phyloP scores from a whole-genome alignment of 2,888 invertebrate genomes.

The Salpingus planirostris region DNA sequence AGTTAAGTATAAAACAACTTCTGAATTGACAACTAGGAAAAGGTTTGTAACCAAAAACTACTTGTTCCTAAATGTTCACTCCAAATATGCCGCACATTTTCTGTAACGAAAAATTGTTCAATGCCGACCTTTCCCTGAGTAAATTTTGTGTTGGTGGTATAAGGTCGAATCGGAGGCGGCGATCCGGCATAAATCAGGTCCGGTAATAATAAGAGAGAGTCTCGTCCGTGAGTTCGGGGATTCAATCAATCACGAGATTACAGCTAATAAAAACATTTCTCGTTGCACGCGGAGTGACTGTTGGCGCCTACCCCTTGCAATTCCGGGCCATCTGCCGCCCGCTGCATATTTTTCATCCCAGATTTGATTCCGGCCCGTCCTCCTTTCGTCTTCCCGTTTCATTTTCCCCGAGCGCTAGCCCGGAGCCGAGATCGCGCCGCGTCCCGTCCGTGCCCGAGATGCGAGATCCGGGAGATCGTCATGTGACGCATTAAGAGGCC shows the following conservation, averaged over 20 bases:
- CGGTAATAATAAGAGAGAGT: conserved; percentile 15
- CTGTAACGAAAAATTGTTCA: too few relatives aligned
- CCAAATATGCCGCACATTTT: too few relatives aligned
- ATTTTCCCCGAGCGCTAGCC: too few relatives aligned
- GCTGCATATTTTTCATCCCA: conserved; percentile 42
- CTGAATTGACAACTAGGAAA: too few relatives aligned
- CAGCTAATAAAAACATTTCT: conserved; percentile 44
- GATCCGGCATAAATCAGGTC: conserved; percentile 14
- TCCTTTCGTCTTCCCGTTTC: conserved; percentile 17
- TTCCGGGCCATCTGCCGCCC: conserved; percentile 35
- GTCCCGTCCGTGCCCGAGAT: conserved; percentile 1
- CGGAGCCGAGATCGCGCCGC: too few relatives aligned
- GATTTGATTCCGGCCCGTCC: conserved; percentile 28
- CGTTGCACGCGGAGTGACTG: conserved; percentile 31
- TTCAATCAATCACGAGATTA: conserved; percentile 44
- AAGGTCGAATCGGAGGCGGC: too few relatives aligned
- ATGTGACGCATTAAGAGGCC: conserved; percentile 22
- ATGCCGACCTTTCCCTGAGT: too few relatives aligned
- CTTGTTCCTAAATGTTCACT: too few relatives aligned
- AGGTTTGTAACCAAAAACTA: too few relatives aligned
- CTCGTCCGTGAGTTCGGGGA: conserved; percentile 24
- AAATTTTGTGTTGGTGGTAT: too few relatives aligned
- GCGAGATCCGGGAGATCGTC: conserved; percentile 13
- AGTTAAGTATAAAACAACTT: too few relatives aligned
- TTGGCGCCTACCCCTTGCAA: conserved; percentile 36